Evolutionary conservation across 1,140 invertebrate species (phyloP), one percentile per base, ranked within the genome.

Genomic region (Branchinecta lynchi): DNA sequence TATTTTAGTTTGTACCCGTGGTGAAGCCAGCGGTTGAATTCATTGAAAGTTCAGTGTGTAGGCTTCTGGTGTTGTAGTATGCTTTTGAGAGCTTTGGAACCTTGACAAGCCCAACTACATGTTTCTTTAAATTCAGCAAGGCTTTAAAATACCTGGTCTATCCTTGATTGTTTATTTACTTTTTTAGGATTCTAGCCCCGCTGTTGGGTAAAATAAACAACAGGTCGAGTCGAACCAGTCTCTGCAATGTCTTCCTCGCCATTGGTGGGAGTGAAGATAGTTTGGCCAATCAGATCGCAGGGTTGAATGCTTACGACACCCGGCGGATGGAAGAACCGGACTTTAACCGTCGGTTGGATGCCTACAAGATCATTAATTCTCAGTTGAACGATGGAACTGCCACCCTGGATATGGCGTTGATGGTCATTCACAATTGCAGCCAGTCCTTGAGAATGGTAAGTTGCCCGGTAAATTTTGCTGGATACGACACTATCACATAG

Each of bases 301-400:
- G 88, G 74, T 80, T 98, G 45, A 97, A 97, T 80, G 84, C 93
- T 0, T 96, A 85, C 82, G 89, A 96, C 79, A 79, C 81, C 21
- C 84, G 85, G 69, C 89, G 89, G 84, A 81, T 96, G 8, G 93
- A 96, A 72, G 93, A 97, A 76, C 92, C 94, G 0, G 93, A 98
- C 78, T 94, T 90, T 76, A 84, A 89, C 66, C 82, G 82, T 71
- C 82, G 95, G 73, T 77, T 96, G 12, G 84, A 87, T 68, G 84
- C 87, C 0, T 89, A 90, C 68, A 83, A 84, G 71, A 76, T 81
- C 72, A 83, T 94, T 60, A 83, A 85, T 68, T 71, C 77, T 43
- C 77, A 87, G 45, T 75, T 84, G 9, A 81, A 84, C n/a, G 76
- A 76, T 10, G 76, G 81, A 66, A 75, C 79, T 70, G 77, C 87